Evolutionary conservation across 1,140 invertebrate genomes (phyloP), one percentile per base, ranked within the genome.

Genomic region (Arion vulgaris): DNA sequence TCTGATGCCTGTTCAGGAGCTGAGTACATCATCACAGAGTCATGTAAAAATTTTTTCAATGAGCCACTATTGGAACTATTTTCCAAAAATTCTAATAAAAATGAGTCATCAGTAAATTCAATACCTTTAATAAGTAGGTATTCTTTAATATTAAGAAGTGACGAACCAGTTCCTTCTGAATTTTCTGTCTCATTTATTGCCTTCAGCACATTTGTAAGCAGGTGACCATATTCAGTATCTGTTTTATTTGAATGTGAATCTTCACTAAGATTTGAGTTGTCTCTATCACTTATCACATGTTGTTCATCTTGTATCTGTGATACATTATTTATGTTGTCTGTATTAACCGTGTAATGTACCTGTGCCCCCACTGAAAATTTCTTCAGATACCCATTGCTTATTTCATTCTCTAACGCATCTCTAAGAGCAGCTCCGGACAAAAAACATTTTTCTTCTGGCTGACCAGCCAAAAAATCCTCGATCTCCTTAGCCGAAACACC

Each of bases 321-420:
- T 23, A 53, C 39, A 75, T 53, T 75, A 23, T 51, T 49, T 49
- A 51, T 45, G 11, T 45, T 53, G 11, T 75, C 45, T 32, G 39
- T 45, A 49, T 75, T 75, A 13, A 75, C 49, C 1, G 39, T 15
- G 36, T 75, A 75, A 32, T 75, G 73, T 2, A 75, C 19, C 26
- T 51, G 32, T 38, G 57, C 17, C 66, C 76, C 74, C 17, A 34
- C n/a, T 4, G 28, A 51, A 36, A 28, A 36, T 51, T 81, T 81
- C 23, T 53, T 73, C 51, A 81, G 49, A 51, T 53, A 81, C 26
- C 80, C 80, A 74, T 68, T 81, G 11, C 32, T 53, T 53, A 81
- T 62, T 74, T 81, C 80, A 28, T 81, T 81, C 38, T 81, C 80
- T 49, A 81, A 57, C 0, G 80, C 80, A 81, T 74, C 71, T 57